Evolutionary conservation across 1,140 invertebrate species (phyloP), one percentile per base, ranked within the genome.

Genomic region (Dendrolimus kikuchii): DNA sequence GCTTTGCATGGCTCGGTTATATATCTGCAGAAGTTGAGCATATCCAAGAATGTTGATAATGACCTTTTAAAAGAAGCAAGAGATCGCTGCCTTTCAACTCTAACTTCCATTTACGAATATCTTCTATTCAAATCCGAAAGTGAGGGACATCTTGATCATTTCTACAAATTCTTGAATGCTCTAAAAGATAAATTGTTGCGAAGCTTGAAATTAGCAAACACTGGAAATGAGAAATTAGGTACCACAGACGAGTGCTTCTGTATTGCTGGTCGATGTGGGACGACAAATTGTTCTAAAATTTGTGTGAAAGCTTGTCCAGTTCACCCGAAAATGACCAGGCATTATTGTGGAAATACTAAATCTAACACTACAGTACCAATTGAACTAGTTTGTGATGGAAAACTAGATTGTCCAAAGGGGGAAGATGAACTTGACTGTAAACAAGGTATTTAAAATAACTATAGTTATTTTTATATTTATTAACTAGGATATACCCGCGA

Each of bases 371-470:
- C 58, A 23, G 42, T 78, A 9, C 41, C 66, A 3, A 10, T 78
- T 38, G 60, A 75, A 41, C 50, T 51, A 8, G 53, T 85, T 46
- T 85, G 81, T 54, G 59, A 85, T 41, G 68, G 71, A 8, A 70
- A 61, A 52, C 6, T 40, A 5, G 59, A 82, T 56, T 85, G 81
- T 53, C 65, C 68, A 3, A 49, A 64, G 42, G 68, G 60, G 53
- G 70, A 77, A n/a, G 81, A 85, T 48, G 81, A 85, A 64, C 36
- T 41, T 5, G 36, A 60, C 38, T 81, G 77, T 60, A 52, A 49
- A 38, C 66, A 64, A 57, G 79, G 79, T 81, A 57, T 49, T 40
- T 40, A 38, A 62, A 47, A 2, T 40, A 38, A 47, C 49, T n/a
- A n/a, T n/a, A 36, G 23, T 23, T 1, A 23, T 2, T 23, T 23